A percentile compares a stretch with the other conserved stretches of the same genome.
These are phyloP conservation scores for Harpagifer antarcticus DNA, from an alignment of 2,797 vertebrate genomes.

Conservation along the genomic window DNA sequence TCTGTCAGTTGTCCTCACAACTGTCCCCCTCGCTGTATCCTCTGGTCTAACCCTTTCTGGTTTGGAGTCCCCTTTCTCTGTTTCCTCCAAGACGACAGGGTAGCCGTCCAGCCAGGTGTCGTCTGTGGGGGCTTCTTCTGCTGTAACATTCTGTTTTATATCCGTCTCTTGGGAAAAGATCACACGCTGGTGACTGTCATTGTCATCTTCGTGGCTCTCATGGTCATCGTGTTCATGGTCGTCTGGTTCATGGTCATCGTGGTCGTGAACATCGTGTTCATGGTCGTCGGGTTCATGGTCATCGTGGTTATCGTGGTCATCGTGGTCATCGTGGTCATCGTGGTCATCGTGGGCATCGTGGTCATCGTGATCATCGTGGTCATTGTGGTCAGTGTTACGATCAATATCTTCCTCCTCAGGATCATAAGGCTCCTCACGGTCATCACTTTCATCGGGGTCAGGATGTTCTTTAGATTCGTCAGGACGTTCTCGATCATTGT, in stretches of 20 bases:
- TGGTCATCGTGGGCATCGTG: conserved; percentile 15
- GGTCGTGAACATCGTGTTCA: conserved; percentile 21
- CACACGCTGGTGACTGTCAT: conserved; percentile 40
- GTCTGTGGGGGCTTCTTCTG: conserved; percentile 81
- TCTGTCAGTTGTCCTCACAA: conserved; percentile 66
- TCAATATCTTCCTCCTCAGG: conserved; percentile 34
- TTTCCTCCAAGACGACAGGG: conserved; percentile 82
- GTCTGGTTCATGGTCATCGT: conserved; percentile 35
- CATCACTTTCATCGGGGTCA: conserved; percentile 34
- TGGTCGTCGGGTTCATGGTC: conserved; percentile 19
- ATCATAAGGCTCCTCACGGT: conserved; percentile 34
- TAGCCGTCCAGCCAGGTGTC: conserved; percentile 94
- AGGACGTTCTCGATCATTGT: conserved; percentile 23
- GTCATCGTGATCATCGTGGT: conserved; percentile 12
- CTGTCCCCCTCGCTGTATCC: conserved; percentile 39
- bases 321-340: conserved; percentile 5
- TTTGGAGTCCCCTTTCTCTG: conserved; percentile 78
- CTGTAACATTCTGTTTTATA: conserved; percentile 76
- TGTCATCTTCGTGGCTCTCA: conserved; percentile 73
- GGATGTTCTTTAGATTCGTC: conserved; percentile 54
- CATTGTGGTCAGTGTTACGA: conserved; percentile 25
- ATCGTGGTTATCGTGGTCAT: conserved; percentile 19
- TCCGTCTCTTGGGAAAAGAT: conserved; percentile 69
- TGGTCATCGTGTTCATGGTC: conserved; percentile 23
- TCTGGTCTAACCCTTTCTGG: conserved; percentile 67